Evolutionary conservation across 2,888 invertebrate genomes (phyloP).

Genomic region (Iselma pallidipennis): DNA sequence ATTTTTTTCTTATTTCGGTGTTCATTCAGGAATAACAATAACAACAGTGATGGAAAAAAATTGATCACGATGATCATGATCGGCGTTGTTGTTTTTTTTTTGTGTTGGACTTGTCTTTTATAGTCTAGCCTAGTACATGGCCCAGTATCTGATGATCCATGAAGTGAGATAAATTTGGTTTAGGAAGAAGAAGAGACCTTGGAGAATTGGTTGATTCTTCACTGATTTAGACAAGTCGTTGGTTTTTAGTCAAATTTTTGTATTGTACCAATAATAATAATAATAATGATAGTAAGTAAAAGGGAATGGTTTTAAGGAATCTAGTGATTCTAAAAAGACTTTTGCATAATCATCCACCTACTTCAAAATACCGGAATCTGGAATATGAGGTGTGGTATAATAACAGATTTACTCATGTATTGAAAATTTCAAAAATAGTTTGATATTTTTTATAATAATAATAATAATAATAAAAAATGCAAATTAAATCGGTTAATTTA

Average conservation of each 20-base stretch:
- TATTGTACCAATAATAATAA: too few species aligned
- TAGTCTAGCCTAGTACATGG: neutral
- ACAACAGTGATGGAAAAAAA: neutral
- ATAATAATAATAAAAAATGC: too few species aligned
- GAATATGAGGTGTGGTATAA: neutral
- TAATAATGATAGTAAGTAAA: too few species aligned
- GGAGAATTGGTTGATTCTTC: neutral
- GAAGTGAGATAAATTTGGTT: neutral
- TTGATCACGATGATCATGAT: neutral
- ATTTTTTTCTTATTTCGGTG: neutral
- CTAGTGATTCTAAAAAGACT: too few species aligned
- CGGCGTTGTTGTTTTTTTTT: neutral
- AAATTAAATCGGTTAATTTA: neutral
- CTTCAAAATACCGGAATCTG: neutral
- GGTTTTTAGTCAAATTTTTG: too few species aligned
- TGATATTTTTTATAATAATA: too few species aligned
- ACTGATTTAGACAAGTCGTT: too few species aligned
- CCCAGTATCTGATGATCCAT: neutral
- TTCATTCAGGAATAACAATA: slow-evolving; percentile 1
- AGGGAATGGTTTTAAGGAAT: too few species aligned
- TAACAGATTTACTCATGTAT: neutral
- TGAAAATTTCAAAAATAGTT: too few species aligned
- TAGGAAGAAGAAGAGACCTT: neutral
- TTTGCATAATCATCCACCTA: neutral
- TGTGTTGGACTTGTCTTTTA: neutral